A percentile compares a stretch with the other conserved stretches of the same genome.
Conservation (phyloP, 2,113 vertebrate species). For the Nyctibius bracteatus region DNA sequence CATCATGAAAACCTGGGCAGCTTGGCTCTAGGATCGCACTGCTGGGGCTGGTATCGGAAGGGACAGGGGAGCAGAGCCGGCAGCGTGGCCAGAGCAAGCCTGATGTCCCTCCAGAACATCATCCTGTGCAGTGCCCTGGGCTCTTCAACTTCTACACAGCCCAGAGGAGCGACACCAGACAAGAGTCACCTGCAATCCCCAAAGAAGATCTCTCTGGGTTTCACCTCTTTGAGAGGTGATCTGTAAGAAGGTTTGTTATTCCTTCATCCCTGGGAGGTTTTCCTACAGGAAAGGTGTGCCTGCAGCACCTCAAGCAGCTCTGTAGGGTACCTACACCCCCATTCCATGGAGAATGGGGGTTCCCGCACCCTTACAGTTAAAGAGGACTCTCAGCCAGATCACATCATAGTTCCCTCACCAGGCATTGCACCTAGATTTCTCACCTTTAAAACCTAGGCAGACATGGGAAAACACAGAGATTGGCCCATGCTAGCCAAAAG, state of each 20-base stretch:
- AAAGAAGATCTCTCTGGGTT: neutral
- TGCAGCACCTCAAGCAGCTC: neutral
- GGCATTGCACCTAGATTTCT: neutral
- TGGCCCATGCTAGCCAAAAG: neutral
- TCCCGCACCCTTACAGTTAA: neutral
- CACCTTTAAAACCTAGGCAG: neutral
- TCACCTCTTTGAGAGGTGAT: fast-evolving
- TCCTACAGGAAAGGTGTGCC: neutral
- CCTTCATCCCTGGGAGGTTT: neutral
- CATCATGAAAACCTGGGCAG: neutral
- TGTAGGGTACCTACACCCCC: neutral
- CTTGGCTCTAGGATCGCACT: fast-evolving
- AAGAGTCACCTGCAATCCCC: fast-evolving
- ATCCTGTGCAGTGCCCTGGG: neutral
- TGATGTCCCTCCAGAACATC: neutral
- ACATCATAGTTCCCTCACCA: neutral
- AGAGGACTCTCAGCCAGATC: neutral
- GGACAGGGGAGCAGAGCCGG: neutral
- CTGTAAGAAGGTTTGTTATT: neutral
- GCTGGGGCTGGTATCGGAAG: neutral
- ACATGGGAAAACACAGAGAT: neutral
- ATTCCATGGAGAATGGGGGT: fast-evolving
- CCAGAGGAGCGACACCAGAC: neutral
- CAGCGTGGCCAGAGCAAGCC: fast-evolving
- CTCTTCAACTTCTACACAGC: neutral